Percentiles rank a stretch among this genome's conserved stretches.
phyloP scores from a whole-genome alignment of 2,113 vertebrate species.

The Theristicus caerulescens region DNA sequence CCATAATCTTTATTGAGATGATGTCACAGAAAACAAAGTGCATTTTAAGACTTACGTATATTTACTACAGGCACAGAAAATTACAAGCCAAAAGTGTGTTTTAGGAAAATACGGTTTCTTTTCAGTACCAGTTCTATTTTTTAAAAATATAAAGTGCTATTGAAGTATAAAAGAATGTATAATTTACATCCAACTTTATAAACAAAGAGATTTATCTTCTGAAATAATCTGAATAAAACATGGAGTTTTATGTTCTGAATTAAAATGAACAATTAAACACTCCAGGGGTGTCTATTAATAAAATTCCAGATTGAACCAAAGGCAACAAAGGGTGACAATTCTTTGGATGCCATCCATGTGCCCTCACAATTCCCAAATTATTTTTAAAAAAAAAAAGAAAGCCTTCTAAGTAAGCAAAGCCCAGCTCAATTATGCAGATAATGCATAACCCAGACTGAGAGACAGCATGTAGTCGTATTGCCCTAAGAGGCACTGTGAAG shows the following conservation, averaged over 20 bases:
- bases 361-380: neutral
- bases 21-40: neutral
- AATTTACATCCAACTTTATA: neutral
- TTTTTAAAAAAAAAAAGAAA: neutral
- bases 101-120: neutral
- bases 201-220: neutral
- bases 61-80: neutral
- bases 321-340: neutral
- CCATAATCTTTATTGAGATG: neutral
- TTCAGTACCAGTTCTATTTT: neutral
- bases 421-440: neutral
- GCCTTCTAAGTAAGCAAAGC: neutral
- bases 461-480: neutral
- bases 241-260: neutral
- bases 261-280: neutral
- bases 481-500: neutral
- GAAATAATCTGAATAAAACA: neutral
- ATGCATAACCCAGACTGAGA: neutral
- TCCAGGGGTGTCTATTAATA: neutral
- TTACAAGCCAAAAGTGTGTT: neutral
- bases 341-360: neutral
- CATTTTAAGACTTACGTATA: neutral
- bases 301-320: neutral
- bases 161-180: neutral
- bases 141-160: neutral